Base-by-base conservation (phyloP, 2,888 invertebrate species). In the Melanchra persicariae region DNA sequence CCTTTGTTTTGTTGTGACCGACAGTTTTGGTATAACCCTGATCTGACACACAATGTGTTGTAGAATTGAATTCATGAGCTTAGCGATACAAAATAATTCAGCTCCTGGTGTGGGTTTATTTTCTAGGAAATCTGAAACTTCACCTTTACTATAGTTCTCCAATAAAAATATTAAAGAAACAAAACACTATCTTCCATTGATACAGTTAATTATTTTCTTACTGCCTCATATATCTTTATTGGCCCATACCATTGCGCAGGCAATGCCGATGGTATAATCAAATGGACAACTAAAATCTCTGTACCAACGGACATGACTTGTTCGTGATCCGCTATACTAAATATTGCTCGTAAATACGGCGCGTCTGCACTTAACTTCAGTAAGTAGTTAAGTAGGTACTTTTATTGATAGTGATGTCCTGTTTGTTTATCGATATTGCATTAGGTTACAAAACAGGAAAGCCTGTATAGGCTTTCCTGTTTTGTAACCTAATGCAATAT, bases 291-390 rank as follows among this genome's bases (percentile, higher is more conserved):
- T 59, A 70, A n/a, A 69, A 84, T 76, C 79, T 24, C 55, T 45
- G 47, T 24, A 17, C 47, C 43, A 49, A 54, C 79, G 75, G 70
- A 80, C 63, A 69, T 58, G 51, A 45, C 71, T 64, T 47, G 74
- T 83, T 64, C 65, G 52, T 51, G 37, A 83, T 51, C 67, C 30
- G 58, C 57, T 74, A 61, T n/a, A 67, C 54, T 67, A 75, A 81
- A 77, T 79, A 82, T 82, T 73, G 69, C 75, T 61, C 52, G n/a
- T 75, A 76, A 81, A 76, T 64, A 83, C 63, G 60, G 43, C 45
- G 52, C 69, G 34, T 71, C 73, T 69, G 73, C 60, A 70, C 63
- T 78, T 75, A 51, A 70, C 70, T 65, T 63, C 45, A 22, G 30
- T 61, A 24, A 26, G 62, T n/a, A n/a, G 45, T 37, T 37, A 45